Conservation (phyloP, 2,888 invertebrate species). For the Epinotia brunnichana region DNA sequence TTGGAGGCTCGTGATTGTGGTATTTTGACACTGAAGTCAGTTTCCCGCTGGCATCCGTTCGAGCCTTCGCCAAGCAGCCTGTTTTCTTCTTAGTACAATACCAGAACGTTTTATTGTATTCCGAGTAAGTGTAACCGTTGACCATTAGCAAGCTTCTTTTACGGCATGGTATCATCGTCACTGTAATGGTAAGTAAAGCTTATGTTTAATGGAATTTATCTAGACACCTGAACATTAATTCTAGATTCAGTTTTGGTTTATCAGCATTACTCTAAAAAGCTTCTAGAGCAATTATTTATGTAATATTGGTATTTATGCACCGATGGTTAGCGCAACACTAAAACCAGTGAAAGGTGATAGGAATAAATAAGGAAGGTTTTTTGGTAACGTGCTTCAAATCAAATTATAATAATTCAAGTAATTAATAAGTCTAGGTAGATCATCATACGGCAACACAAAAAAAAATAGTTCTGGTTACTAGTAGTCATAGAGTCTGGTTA, state of each 20-base stretch:
- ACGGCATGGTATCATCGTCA: slow-evolving; percentile 56
- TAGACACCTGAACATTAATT: neutral
- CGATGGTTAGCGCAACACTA: neutral
- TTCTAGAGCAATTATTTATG: no score
- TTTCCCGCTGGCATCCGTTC: slow-evolving; percentile 51
- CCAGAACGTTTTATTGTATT: slow-evolving; percentile 60
- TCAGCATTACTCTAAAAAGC: no score
- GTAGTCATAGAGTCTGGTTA: no score
- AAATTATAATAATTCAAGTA: no score
- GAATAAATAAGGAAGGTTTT: neutral
- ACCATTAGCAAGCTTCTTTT: slow-evolving; percentile 61
- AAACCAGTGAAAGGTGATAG: neutral
- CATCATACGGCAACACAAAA: neutral
- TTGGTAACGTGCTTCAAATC: neutral
- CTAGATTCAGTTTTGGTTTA: neutral
- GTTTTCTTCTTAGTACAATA: slow-evolving; percentile 63
- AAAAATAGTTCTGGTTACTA: no score
- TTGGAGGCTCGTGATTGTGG: slow-evolving; percentile 59
- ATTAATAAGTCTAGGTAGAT: no score
- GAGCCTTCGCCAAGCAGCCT: slow-evolving; percentile 57
- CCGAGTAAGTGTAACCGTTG: slow-evolving; percentile 62
- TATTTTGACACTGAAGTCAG: slow-evolving; percentile 51
- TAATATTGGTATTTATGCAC: no score
- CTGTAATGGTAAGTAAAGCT: slow-evolving; percentile 49
- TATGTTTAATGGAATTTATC: neutral